Percentiles rank a stretch among this genome's conserved stretches.
phyloP scores from a whole-genome alignment of 2,113 vertebrate genomes.

The Glareola pratincola region DNA sequence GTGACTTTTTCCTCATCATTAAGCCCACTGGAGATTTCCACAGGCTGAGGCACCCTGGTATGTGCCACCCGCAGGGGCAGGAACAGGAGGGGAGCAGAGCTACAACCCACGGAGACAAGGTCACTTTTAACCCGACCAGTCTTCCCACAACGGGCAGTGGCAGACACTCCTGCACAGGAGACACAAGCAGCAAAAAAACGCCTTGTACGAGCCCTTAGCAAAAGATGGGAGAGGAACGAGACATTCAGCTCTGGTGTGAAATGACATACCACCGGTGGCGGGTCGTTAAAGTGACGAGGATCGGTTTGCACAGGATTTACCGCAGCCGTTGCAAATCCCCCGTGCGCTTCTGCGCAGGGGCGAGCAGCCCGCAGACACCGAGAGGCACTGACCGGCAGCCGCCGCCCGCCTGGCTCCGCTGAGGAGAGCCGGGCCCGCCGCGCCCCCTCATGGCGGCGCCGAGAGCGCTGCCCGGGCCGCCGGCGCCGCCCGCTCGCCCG shows the following conservation, averaged over 20 bases:
- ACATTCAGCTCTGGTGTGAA: neutral
- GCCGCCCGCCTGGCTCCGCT: neutral
- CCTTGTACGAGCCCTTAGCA: neutral
- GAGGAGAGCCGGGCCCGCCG: neutral
- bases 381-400: too few species aligned
- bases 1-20: neutral
- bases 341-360: accelerated
- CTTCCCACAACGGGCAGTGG: neutral
- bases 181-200: neutral
- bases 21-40: neutral
- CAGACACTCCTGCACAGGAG: neutral
- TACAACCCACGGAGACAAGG: neutral
- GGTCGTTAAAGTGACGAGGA: neutral
- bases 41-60: neutral
- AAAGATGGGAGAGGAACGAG: neutral
- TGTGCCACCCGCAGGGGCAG: neutral
- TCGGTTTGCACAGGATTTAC: neutral
- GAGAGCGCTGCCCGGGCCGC: neutral
- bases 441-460: neutral
- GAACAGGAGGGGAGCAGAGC: neutral
- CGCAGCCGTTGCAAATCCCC: too few species aligned
- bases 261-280: accelerated
- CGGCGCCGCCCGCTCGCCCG: neutral
- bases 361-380: neutral
- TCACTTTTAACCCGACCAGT: neutral